A percentile compares a stretch with the other conserved stretches of the same genome.
Conservation (phyloP, 2,113 vertebrate genomes). For the Chamaetylas fuelleborni region DNA sequence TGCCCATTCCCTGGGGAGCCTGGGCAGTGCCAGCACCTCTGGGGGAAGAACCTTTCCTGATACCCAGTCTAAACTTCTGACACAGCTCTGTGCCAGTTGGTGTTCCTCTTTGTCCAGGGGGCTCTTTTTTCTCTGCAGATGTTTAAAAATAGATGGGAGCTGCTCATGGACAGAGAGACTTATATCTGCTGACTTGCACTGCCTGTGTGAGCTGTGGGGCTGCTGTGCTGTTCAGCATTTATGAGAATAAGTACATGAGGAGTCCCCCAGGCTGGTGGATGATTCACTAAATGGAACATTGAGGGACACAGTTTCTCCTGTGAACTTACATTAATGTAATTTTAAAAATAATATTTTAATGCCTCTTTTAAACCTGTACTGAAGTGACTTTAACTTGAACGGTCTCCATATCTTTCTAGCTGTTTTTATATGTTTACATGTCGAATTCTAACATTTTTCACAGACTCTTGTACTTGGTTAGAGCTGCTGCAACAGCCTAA, state of each 20-base stretch:
- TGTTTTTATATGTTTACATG: neutral
- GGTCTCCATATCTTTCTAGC: neutral
- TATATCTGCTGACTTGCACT: neutral
- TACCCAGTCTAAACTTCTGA: fast-evolving
- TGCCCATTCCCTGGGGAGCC: neutral
- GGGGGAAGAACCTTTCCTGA: neutral
- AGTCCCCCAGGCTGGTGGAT: neutral
- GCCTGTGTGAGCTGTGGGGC: neutral
- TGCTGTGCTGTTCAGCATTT: neutral
- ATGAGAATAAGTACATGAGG: neutral
- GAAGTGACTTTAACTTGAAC: neutral
- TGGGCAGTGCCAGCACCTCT: neutral
- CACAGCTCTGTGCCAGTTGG: neutral
- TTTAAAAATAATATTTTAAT: neutral
- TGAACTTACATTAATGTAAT: neutral
- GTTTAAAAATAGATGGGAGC: neutral
- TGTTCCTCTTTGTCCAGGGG: neutral
- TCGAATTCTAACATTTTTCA: neutral
- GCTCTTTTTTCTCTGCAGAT: neutral
- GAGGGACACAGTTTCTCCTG: neutral
- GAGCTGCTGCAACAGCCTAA: neutral
- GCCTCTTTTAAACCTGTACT: neutral
- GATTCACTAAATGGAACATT: neutral
- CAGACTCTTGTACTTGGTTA: neutral
- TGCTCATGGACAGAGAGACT: neutral